Percentiles rank a stretch among this genome's conserved stretches.
These are phyloP conservation scores for Propithecus deckenii DNA, from an alignment of 2,797 vertebrate species.

Conservation along the genomic window DNA sequence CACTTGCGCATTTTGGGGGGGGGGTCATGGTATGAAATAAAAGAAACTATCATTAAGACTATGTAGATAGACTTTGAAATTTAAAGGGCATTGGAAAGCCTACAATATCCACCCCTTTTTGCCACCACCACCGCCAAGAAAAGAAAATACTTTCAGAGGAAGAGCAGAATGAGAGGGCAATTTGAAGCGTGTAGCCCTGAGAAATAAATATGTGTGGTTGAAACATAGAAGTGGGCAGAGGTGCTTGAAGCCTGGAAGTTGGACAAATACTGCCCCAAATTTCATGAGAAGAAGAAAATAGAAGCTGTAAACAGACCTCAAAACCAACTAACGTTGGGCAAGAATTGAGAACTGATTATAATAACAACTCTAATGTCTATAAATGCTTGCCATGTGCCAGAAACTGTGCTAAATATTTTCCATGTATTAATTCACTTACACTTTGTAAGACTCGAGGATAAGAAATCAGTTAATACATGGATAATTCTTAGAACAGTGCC, in stretches of 20 bases:
- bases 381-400: not conserved
- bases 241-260: not conserved
- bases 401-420: not conserved
- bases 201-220: not conserved
- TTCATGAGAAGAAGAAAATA: constrained; percentile 1
- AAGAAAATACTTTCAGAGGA: not conserved
- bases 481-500: not conserved
- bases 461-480: not conserved
- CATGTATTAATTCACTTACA: not conserved
- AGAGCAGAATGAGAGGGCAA: not conserved
- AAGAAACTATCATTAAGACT: not conserved
- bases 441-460: not conserved
- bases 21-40: not conserved
- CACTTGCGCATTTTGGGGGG: not conserved
- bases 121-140: not conserved
- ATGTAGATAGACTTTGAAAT: not conserved
- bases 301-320: not conserved
- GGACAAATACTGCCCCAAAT: not conserved
- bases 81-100: not conserved
- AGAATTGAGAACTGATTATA: not conserved
- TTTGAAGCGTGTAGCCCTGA: not conserved
- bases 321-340: not conserved
- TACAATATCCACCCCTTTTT: not conserved
- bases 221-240: not conserved
- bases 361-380: not conserved